Percentiles rank a stretch among this genome's conserved stretches.
phyloP scores from a whole-genome alignment of 2,113 vertebrate genomes.

The Calidris pygmaea region DNA sequence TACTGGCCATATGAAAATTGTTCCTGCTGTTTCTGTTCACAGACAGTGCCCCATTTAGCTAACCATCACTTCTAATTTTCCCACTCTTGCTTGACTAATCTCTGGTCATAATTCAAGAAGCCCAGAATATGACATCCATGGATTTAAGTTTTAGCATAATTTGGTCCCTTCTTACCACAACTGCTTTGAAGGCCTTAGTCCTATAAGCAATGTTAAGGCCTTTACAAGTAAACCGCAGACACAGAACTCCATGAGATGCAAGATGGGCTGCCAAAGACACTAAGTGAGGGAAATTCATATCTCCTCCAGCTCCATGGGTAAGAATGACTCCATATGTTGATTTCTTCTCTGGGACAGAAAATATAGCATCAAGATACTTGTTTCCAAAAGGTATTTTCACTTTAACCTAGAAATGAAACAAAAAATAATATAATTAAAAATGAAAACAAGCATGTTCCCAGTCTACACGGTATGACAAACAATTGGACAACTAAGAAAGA shows the following conservation, averaged over 20 bases:
- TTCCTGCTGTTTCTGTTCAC: neutral
- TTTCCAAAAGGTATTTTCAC: conserved; percentile 86
- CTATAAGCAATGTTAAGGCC: conserved; percentile 86
- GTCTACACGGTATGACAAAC: neutral
- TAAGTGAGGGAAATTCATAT: conserved; percentile 88
- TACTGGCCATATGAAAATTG: neutral
- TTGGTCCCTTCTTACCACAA: conserved; percentile 79
- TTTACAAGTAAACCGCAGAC: conserved; percentile 93
- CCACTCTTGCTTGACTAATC: neutral
- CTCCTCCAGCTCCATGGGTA: conserved; percentile 90
- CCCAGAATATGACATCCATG: neutral
- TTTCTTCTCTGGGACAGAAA: conserved; percentile 77
- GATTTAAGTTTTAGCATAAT: neutral
- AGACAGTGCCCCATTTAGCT: neutral
- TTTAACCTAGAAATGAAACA: conserved; percentile 77
- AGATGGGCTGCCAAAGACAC: conserved; percentile 80
- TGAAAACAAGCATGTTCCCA: neutral
- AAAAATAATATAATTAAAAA: neutral
- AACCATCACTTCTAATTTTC: neutral
- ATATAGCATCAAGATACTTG: conserved; percentile 81
- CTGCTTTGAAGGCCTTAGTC: conserved; percentile 84
- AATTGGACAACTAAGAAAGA: neutral
- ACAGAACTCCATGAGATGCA: conserved; percentile 78
- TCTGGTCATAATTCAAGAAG: neutral
- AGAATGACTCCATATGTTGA: conserved; percentile 80